Base-by-base conservation (phyloP, 2,113 vertebrate genomes). In the Puffinus mauretanicus region DNA sequence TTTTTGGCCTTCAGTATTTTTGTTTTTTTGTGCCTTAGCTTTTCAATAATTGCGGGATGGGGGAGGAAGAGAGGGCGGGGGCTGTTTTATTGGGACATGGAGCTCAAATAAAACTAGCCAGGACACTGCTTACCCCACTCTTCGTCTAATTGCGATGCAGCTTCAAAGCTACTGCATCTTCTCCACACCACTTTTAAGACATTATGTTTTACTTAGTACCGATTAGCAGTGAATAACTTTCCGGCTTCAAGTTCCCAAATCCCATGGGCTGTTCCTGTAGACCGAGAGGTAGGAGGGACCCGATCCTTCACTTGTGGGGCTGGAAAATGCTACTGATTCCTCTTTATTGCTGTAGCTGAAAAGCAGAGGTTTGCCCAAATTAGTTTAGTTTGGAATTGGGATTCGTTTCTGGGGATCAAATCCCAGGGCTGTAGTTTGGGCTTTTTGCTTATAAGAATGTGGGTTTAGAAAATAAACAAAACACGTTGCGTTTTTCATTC, bases 1-100 rank as follows among this genome's bases (percentile, higher is more conserved):
- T 98, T 97, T 97, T 97, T 97, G 98, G 98, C 97, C 97, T 97
- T 98, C 86, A 32, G 94, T 97, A 96, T 98, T 98, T 98, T 97
- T 92, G 84, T 72, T 82, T 96, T 92, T 79, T 82, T 76, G 97
- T 97, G 97, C 94, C 90, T 98, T 70, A 57, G 83, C 58, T 96
- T 96, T 90, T 72, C 95, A 88, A 88, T 95, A 96, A 95, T 94
- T 93, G 95, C 58, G 47, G 81, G 47, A 8, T 82, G 77, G 57
- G 61, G 83, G 61, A 71, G 86, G 86, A 32, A 22, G 19, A 66
- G 88, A 46, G 60, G 86, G 83, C 15, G 44, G 36, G 70, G 69
- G 65, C n/a, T 78, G 46, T 25, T 88, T 94, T 92, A 88, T 49
- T 75, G 87, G 94, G 96, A 90, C 57, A 64, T 12, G 72, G 70